A percentile compares a stretch with the other conserved stretches of the same genome.
Evolutionary conservation across 2,888 invertebrate genomes (phyloP).

Genomic region (Deroplatys truncata): DNA sequence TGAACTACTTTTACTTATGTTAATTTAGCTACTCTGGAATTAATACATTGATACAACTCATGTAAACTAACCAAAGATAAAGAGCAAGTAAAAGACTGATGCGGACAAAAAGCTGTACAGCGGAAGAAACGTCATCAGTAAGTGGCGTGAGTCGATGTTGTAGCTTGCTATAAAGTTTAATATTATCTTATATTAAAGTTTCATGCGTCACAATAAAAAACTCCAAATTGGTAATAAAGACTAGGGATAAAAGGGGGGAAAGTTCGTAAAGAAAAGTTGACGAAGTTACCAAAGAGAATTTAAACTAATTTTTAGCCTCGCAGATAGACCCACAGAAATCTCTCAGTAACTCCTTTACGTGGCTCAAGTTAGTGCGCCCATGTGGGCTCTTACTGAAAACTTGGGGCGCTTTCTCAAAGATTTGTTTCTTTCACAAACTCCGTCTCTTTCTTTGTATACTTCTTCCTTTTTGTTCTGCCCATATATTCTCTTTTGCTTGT

Average conservation of each 20-base stretch:
- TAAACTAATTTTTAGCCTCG: background rate
- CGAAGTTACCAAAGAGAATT: background rate
- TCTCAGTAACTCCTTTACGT: background rate
- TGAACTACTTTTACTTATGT: too few relatives aligned
- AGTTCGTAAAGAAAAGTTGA: background rate
- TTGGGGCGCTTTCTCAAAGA: background rate
- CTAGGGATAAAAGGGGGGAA: background rate
- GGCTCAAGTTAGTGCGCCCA: background rate
- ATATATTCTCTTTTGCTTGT: background rate
- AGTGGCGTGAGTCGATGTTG: background rate
- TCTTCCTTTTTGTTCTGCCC: background rate
- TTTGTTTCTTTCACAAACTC: background rate
- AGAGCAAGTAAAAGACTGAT: too few relatives aligned
- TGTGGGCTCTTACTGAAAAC: background rate
- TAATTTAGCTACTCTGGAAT: too few relatives aligned
- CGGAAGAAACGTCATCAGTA: background rate
- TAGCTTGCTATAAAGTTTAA: background rate
- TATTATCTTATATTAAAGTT: background rate
- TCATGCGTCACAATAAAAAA: background rate
- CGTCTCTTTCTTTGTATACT: background rate
- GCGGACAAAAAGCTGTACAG: background rate
- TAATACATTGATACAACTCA: too few relatives aligned
- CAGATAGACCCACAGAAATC: background rate
- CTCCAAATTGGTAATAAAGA: background rate
- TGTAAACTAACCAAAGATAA: too few relatives aligned